These are phyloP conservation scores for Dryocosmus kuriphilus DNA, from an alignment of 2,888 invertebrate genomes.

Conservation along the genomic window DNA sequence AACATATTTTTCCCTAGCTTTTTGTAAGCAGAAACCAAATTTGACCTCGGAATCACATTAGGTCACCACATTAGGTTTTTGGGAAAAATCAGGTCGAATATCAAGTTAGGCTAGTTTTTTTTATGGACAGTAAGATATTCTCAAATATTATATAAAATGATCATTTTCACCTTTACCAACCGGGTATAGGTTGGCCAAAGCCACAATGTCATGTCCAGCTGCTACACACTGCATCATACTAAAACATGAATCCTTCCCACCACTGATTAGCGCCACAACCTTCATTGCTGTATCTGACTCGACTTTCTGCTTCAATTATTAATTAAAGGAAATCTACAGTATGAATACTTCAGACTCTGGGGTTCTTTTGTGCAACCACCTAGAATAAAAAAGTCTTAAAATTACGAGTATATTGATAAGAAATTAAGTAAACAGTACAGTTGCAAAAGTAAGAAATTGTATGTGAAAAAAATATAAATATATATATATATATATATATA, in stretches of 20 bases:
- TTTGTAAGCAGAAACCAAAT: too few relatives aligned
- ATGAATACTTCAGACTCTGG: neutral
- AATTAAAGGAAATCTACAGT: neutral
- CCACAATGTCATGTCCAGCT: conserved; percentile 96
- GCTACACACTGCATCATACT: conserved; percentile 99
- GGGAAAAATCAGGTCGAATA: too few relatives aligned
- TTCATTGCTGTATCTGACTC: conserved; percentile 82
- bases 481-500: too few relatives aligned
- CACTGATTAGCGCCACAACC: conserved; percentile 94
- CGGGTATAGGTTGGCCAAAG: conserved; percentile 96
- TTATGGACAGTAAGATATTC: too few relatives aligned
- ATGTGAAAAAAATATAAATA: too few relatives aligned
- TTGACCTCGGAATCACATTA: too few relatives aligned
- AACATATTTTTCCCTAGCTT: too few relatives aligned
- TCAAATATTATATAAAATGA: neutral
- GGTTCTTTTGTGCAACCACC: neutral
- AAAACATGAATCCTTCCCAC: conserved; percentile 99
- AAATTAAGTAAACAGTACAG: too few relatives aligned
- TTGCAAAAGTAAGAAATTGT: too few relatives aligned
- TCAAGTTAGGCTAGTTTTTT: too few relatives aligned
- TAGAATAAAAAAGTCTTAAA: conserved; percentile 43
- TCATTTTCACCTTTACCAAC: conserved; percentile 83
- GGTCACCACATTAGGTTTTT: too few relatives aligned
- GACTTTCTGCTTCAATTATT: conserved; percentile 48
- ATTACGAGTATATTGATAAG: too few relatives aligned